These are phyloP conservation scores for Orchestes rusci DNA, from an alignment of 2,888 invertebrate genomes.

Conservation along the genomic window DNA sequence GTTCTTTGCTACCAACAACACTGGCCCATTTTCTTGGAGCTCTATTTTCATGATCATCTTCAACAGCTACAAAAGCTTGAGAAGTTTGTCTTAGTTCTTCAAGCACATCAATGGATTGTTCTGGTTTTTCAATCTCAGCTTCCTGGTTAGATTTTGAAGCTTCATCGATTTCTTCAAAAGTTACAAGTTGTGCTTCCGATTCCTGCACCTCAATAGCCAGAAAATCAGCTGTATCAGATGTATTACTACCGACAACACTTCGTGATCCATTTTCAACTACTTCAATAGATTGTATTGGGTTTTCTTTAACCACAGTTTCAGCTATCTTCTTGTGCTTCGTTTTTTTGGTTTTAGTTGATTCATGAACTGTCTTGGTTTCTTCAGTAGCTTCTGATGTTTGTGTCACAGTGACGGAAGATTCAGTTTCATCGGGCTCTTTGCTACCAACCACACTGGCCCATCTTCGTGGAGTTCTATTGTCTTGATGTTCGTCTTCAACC, in stretches of 20 bases:
- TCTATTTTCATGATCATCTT: neutral
- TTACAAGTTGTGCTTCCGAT: neutral
- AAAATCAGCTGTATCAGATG: neutral
- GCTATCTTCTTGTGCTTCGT: too few species aligned
- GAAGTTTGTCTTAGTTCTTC: too few species aligned
- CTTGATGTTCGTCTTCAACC: too few species aligned
- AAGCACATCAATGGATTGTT: slow-evolving; percentile 17
- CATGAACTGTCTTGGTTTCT: too few species aligned
- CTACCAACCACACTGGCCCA: slow-evolving; percentile 21
- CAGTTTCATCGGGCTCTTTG: too few species aligned
- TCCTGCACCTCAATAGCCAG: neutral
- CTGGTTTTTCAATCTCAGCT: neutral
- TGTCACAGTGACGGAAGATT: too few species aligned
- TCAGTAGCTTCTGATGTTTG: too few species aligned
- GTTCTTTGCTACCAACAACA: too few species aligned
- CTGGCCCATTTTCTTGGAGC: neutral
- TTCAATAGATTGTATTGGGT: too few species aligned
- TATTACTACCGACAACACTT: neutral
- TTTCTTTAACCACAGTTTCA: neutral
- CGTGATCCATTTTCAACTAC: neutral
- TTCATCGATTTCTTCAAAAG: neutral
- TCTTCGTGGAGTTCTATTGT: slow-evolving; percentile 14
- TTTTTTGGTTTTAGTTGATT: too few species aligned
- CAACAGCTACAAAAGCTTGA: too few species aligned
- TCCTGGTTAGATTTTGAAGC: slow-evolving; percentile 8